A percentile compares a stretch with the other conserved stretches of the same genome.
phyloP scores from a whole-genome alignment of 30 jellyfish, hydroid and myxozoan species.

The Pelagia noctiluca region DNA sequence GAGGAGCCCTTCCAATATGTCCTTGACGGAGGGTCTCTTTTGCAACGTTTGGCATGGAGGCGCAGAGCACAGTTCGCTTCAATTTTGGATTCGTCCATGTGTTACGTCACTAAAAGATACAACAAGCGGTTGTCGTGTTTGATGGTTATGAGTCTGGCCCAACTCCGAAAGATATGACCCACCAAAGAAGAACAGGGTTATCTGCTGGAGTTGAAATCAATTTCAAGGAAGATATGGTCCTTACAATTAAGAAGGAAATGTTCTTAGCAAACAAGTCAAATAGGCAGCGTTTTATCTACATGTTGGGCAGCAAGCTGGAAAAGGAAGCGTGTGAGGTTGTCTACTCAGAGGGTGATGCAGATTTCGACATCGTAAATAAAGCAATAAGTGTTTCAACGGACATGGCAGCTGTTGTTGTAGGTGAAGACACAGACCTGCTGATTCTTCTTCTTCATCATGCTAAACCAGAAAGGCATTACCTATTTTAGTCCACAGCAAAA shows the following conservation, averaged over 20 bases:
- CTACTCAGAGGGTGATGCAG: constrained; percentile 53
- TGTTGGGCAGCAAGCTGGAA: constrained; percentile 35
- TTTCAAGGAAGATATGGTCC: constrained; percentile 22
- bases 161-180: too few species aligned
- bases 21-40: too few species aligned
- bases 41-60: constrained; percentile 10
- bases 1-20: not conserved
- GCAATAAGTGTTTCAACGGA: constrained; percentile 41
- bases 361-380: constrained; percentile 61
- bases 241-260: constrained; percentile 40
- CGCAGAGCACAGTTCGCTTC: constrained; percentile 1
- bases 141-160: too few species aligned
- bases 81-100: not conserved
- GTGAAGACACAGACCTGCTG: constrained; percentile 57
- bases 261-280: constrained; percentile 40
- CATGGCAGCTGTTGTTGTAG: constrained; percentile 50
- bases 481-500: not conserved
- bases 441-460: constrained; percentile 50
- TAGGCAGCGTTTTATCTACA: constrained; percentile 48
- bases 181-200: constrained; percentile 49
- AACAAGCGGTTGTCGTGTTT: too few species aligned
- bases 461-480: too few species aligned
- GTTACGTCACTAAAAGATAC: too few species aligned
- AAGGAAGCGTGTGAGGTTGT: constrained; percentile 7
- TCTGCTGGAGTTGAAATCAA: too few species aligned